These are phyloP conservation scores for Myripristis murdjan DNA, from an alignment of 2,797 vertebrate genomes.

Conservation along the genomic window DNA sequence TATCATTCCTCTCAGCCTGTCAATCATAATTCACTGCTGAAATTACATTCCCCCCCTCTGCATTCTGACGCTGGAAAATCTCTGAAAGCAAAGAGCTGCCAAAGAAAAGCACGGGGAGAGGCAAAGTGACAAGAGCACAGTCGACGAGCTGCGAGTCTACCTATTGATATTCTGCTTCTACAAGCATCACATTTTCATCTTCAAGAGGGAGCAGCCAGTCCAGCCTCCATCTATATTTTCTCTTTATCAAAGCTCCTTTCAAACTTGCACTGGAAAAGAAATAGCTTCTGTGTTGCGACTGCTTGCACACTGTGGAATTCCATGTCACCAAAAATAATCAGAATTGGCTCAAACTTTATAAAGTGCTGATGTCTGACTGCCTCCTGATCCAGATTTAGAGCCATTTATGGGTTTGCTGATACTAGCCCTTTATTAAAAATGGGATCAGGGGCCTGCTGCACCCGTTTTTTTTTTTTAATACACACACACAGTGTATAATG, in stretches of 20 bases:
- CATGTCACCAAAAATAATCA: neutral
- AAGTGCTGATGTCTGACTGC: neutral
- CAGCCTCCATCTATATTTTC: conserved; percentile 15
- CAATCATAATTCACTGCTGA: conserved; percentile 72
- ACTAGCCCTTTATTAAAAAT: too few species aligned
- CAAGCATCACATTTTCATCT: conserved; percentile 25
- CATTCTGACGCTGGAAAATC: neutral
- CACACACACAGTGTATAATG: too few species aligned
- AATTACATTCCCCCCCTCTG: conserved; percentile 50
- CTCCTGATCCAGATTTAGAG: neutral
- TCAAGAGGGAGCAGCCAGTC: conserved; percentile 3
- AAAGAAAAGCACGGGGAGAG: neutral
- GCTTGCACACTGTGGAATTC: neutral
- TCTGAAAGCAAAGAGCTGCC: conserved; percentile 19
- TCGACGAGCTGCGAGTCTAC: conserved; percentile 21
- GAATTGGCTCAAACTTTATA: neutral
- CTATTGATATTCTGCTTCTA: conserved; percentile 22
- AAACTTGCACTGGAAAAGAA: conserved; percentile 29
- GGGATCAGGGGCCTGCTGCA: too few species aligned
- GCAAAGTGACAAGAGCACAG: conserved; percentile 20
- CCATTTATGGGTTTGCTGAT: too few species aligned
- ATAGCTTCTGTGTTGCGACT: neutral
- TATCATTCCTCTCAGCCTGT: conserved; percentile 62
- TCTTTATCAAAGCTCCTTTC: conserved; percentile 35
- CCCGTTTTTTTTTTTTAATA: too few species aligned